phyloP scores from a whole-genome alignment of 2,888 invertebrate genomes.

The Cynaeus angustus region DNA sequence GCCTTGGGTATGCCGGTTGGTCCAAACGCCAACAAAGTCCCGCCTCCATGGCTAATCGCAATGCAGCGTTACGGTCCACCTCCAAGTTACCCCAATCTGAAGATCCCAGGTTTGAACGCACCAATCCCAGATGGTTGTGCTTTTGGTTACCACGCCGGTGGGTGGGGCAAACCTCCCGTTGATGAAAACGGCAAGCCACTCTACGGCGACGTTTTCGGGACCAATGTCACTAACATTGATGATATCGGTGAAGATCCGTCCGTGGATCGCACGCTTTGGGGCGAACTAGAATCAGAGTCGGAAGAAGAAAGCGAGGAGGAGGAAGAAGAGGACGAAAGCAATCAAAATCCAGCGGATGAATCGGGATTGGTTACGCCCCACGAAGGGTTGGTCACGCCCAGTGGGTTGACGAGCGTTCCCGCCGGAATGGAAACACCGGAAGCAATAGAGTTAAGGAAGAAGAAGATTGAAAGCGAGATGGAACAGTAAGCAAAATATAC shows the following conservation, averaged over 20 bases:
- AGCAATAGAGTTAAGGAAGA: conserved; percentile 97
- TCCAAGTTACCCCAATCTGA: conserved; percentile 98
- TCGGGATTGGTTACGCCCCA: conserved; percentile 94
- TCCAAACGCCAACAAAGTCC: conserved; percentile 88
- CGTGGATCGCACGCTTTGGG: conserved; percentile 96
- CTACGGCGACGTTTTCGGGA: conserved; percentile 99
- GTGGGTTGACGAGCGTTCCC: conserved; percentile 92
- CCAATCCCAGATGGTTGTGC: conserved; percentile 98
- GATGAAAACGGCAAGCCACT: conserved; percentile 98
- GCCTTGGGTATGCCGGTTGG: conserved; percentile 99
- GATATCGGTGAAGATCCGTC: conserved; percentile 86
- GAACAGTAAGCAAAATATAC: conserved; percentile 81
- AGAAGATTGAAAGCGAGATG: conserved; percentile 96
- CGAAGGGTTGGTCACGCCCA: conserved; percentile 95
- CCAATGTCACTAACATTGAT: conserved; percentile 82
- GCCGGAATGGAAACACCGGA: conserved; percentile 99
- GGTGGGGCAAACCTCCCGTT: conserved; percentile 99
- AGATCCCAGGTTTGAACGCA: conserved; percentile 97
- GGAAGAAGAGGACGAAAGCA: conserved; percentile 79
- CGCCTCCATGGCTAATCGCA: conserved; percentile 97
- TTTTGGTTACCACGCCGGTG: conserved; percentile 99
- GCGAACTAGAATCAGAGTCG: conserved; percentile 95
- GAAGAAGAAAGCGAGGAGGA: conserved; percentile 84
- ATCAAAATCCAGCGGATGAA: conserved; percentile 76
- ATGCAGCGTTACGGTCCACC: conserved; percentile 99